A percentile compares a stretch with the other conserved stretches of the same genome.
Conservation (phyloP, 2,888 invertebrate genomes). For the Apotomis betuletana region DNA sequence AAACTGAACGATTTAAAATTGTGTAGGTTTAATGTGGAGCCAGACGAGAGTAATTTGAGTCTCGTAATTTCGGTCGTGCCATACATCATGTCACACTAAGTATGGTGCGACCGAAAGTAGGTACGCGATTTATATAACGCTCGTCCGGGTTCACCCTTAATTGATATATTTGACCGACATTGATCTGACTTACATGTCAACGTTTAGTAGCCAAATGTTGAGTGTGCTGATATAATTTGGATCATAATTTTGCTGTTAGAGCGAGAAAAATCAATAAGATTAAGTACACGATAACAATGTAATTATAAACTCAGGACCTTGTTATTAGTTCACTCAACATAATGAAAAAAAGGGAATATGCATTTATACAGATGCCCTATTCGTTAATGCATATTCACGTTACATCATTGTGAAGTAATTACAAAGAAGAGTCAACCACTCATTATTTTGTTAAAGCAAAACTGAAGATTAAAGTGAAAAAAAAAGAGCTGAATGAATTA, state of each 20-base stretch:
- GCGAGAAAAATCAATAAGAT: neutral
- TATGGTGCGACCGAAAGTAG: too few species aligned
- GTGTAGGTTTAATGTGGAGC: too few species aligned
- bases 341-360: neutral
- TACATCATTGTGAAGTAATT: neutral
- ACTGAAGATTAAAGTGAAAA: too few species aligned
- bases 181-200: neutral
- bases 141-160: too few species aligned
- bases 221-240: conserved; percentile 2
- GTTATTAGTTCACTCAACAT: neutral
- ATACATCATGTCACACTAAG: too few species aligned
- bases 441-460: conserved; percentile 31
- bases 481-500: too few species aligned
- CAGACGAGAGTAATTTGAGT: too few species aligned
- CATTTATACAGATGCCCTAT: neutral
- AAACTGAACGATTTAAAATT: too few species aligned
- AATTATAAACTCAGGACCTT: neutral
- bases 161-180: too few species aligned
- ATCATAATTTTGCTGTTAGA: neutral
- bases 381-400: neutral
- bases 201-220: neutral
- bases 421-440: conserved; percentile 38
- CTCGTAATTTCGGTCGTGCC: too few species aligned
- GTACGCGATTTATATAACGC: too few species aligned
- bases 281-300: neutral